Evolutionary conservation across 2,113 vertebrate genomes (phyloP), one percentile per base, ranked within the genome.

Genomic region (Tetraodon nigroviridis): DNA sequence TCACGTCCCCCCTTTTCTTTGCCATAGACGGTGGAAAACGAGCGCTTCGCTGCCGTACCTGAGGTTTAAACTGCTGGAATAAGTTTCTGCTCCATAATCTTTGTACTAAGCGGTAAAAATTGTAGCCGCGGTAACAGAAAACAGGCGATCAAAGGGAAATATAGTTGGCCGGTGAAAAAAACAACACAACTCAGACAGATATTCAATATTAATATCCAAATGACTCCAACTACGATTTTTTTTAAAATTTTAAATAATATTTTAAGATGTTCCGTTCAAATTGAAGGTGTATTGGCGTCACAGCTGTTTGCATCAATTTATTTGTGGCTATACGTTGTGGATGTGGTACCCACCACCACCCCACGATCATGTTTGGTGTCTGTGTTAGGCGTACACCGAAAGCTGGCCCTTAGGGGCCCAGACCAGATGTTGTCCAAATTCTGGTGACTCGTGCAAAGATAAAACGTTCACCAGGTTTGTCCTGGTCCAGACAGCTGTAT

Each of bases 21-120:
- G 12, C 50, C n/a, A 17, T 49, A 45, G 4, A 2, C n/a, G 52
- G 8, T 57, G 5, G 49, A 42, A 27, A 64, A 46, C 22, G 58
- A 29, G 42, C 53, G 15, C 53, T 62, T 21, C 52, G 27, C 60
- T n/a, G 1, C 13, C 29, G 55, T 67, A 63, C 58, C 67, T 63
- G 40, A 53, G 21, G 47, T 44, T 12, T 49, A 46, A 41, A 24
- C 41, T 29, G 15, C 49, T 32, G 51, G 46, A 3, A n/a, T 41
- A 4, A 13, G 2, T 48, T 58, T 46, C 40, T 22, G 18, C 56
- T 49, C n/a, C 22, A 18, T 51, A 24, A 57, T 16, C 24, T 55
- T 24, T 37, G 37, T 21, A 19, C 8, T 12, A 1, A 2, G 32
- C 12, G 32, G 32, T 37, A 37, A 37, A 37, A 37, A 37, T 10